Base-by-base conservation (phyloP, 1,140 invertebrate genomes). In the Eurosta solidaginis region DNA sequence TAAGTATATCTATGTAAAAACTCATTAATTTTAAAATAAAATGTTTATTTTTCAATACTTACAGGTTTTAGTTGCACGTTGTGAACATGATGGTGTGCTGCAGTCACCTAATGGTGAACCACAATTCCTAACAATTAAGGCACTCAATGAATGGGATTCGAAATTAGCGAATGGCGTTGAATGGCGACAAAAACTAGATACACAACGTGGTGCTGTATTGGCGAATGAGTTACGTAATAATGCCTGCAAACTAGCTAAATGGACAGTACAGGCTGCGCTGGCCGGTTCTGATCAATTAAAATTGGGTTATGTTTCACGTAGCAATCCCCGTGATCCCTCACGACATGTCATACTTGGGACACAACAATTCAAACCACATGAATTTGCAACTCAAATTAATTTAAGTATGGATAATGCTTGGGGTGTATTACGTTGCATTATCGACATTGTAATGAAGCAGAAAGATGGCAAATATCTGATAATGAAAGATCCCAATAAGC, bases 401-500 rank as follows among this genome's bases (percentile, higher is more conserved):
- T 89, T 99, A 79, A 99, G 98, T 85, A 98, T 99, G 97, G 98
- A 99, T 86, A 99, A 99, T 89, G 97, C 96, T 1, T 99, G 98
- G 98, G 98, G 98, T 79, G 96, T 99, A 75, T 89, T 99, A n/a
- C 91, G 98, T 5, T 99, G 97, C 87, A 98, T 99, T 81, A 95
- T 99, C 84, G 98, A 99, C 86, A 94, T 98, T 78, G 97, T 97
- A 81, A 97, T 99, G 95, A 98, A 98, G 87, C 95, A 99, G 83
- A 96, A 97, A 82, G 96, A 98, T 88, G 98, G 98, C 82, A 95
- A 95, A 89, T 99, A 99, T 88, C 90, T 99, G 76, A 97, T 99
- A 79, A 97, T 99, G 95, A 99, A 99, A 88, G 98, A 99, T 90
- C 98, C 98, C 1, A 99, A 98, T 88, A 99, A 99, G 93, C 96